Conservation (phyloP, 2,113 vertebrate genomes). For the Trogon surrucura region DNA sequence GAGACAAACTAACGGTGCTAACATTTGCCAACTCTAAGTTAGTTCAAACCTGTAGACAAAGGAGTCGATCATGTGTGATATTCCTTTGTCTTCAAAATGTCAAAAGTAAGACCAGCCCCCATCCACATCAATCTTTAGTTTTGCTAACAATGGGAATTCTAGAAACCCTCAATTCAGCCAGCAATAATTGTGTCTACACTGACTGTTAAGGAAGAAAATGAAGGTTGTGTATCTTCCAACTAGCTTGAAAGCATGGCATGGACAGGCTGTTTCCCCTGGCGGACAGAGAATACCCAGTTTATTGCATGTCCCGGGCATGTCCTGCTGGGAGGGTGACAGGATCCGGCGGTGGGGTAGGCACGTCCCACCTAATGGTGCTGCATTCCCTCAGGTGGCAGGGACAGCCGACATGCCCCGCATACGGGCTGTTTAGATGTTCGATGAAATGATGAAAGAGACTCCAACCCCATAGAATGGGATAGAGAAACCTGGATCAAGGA, state of each 20-base stretch:
- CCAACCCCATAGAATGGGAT: background rate
- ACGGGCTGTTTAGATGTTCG: rapidly evolving
- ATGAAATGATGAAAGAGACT: background rate
- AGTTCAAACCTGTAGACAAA: background rate
- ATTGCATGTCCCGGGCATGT: background rate
- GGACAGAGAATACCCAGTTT: background rate
- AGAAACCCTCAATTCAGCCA: background rate
- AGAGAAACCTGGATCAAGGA: background rate
- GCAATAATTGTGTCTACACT: background rate
- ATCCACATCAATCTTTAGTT: background rate
- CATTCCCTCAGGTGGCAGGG: background rate
- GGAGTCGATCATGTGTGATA: background rate
- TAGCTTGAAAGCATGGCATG: background rate
- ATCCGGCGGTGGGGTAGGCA: rapidly evolving
- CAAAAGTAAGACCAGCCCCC: background rate
- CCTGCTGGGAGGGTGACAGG: background rate
- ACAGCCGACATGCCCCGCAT: rapidly evolving
- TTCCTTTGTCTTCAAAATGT: background rate
- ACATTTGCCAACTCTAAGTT: background rate
- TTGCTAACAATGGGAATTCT: background rate
- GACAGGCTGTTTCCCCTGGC: background rate
- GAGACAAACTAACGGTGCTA: background rate
- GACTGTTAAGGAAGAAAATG: background rate
- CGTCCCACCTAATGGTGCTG: background rate
- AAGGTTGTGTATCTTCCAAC: background rate